Conservation (phyloP, 2,797 vertebrate genomes). For the Sebastes kiyomatsui region DNA sequence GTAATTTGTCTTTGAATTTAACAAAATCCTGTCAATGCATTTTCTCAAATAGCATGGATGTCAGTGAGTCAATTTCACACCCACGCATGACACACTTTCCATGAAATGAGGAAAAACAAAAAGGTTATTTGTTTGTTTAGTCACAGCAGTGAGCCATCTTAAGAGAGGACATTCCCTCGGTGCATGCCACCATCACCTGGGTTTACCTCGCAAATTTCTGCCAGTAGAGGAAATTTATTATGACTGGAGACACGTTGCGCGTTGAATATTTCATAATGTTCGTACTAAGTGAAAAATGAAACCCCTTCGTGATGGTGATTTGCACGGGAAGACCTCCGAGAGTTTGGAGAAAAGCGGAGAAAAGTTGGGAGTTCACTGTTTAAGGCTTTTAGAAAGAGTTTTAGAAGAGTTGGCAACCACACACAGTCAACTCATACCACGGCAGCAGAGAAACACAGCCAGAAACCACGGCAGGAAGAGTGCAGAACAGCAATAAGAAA, state of each 20-base stretch:
- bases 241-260: background rate
- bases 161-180: slow-evolving; percentile 53
- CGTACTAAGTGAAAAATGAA: slow-evolving; percentile 5
- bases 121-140: slow-evolving; percentile 82
- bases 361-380: slow-evolving; percentile 55
- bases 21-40: slow-evolving; percentile 7
- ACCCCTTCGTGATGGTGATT: slow-evolving; percentile 64
- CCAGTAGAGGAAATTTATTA: background rate
- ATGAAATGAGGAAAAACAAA: slow-evolving; percentile 78
- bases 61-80: slow-evolving; percentile 41
- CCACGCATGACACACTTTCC: slow-evolving; percentile 32
- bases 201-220: slow-evolving; percentile 6
- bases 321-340: slow-evolving; percentile 71
- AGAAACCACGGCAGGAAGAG: slow-evolving; percentile 59
- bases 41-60: slow-evolving; percentile 10
- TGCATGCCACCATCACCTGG: slow-evolving; percentile 67
- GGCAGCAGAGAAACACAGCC: slow-evolving; percentile 64
- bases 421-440: slow-evolving; percentile 65
- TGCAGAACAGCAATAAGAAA: slow-evolving; percentile 44
- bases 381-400: slow-evolving; percentile 55
- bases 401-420: slow-evolving; percentile 56
- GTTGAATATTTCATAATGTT: slow-evolving; percentile 29
- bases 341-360: slow-evolving; percentile 55
- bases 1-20: slow-evolving; percentile 7
- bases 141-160: slow-evolving; percentile 94